These are phyloP conservation scores for Ataeniobius toweri DNA, from an alignment of 2,797 vertebrate species.

Conservation along the genomic window DNA sequence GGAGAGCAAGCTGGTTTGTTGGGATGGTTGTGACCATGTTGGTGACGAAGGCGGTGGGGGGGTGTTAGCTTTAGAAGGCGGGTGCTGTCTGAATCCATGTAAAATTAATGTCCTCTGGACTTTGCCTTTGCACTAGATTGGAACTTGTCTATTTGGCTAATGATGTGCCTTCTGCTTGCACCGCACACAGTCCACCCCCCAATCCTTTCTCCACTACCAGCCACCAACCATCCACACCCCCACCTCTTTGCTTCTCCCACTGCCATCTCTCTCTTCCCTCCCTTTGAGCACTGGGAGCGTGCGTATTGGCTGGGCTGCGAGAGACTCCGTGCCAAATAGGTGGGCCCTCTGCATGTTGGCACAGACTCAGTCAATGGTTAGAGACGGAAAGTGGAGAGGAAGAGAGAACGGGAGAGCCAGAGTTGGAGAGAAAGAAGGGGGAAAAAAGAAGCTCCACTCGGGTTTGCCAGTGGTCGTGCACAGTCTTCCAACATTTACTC, in stretches of 20 bases:
- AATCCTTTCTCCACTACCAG: slow-evolving; percentile 75
- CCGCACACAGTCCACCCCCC: slow-evolving; percentile 76
- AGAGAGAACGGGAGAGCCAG: slow-evolving; percentile 82
- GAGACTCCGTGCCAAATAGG: slow-evolving; percentile 92
- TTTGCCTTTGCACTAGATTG: slow-evolving; percentile 87
- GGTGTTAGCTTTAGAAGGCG: slow-evolving; percentile 43
- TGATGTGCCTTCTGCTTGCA: slow-evolving; percentile 84
- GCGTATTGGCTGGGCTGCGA: slow-evolving; percentile 88
- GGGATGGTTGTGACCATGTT: slow-evolving; percentile 62
- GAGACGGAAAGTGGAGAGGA: slow-evolving; percentile 89
- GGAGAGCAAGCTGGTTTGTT: slow-evolving; percentile 63
- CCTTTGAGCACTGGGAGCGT: slow-evolving; percentile 83
- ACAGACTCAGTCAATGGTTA: slow-evolving; percentile 90
- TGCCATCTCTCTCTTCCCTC: slow-evolving; percentile 79
- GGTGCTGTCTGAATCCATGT: slow-evolving; percentile 76
- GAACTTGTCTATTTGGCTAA: slow-evolving; percentile 93
- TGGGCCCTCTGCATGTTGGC: slow-evolving; percentile 89
- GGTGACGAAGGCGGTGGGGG: slow-evolving; percentile 58
- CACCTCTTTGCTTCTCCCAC: slow-evolving; percentile 65
- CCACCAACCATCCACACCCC: slow-evolving; percentile 62
- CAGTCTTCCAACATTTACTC: slow-evolving; percentile 85
- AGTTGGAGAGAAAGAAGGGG: slow-evolving; percentile 83
- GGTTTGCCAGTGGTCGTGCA: slow-evolving; percentile 85
- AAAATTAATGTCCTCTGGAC: slow-evolving; percentile 90
- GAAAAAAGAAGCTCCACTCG: slow-evolving; percentile 81